Base-by-base conservation (phyloP, 2,888 invertebrate genomes). In the Diaphora mendica region DNA sequence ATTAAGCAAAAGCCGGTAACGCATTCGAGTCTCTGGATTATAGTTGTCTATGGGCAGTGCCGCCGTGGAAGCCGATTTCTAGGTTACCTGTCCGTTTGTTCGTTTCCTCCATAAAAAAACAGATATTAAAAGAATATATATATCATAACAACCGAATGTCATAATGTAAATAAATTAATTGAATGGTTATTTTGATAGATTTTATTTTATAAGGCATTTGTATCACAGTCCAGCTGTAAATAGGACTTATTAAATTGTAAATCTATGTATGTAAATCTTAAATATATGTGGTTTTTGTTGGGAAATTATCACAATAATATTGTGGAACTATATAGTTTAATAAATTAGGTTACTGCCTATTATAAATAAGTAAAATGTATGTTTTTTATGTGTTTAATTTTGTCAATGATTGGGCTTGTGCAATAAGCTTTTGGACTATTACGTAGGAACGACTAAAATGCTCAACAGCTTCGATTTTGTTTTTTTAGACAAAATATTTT, bases 391-490 rank as follows among this genome's bases (percentile, higher is more conserved):
- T 23, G 20, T 51, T 51, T 51, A 9, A 23, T 20, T 26, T 26
- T 59, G 26, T 13, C 9, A 59, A 17, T 23, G 11, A 42, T 71
- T n/a, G 67, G 66, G 59, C 62, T 67, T 23, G 71, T 72, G 65
- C 59, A 72, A 72, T 67, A 67, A 67, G 33, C 9, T 44, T 17
- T 42, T 9, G n/a, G 26, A 55, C 8, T 68, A 23, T 67, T 13
- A 68, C 33, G 33, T 35, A 35, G 0, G 33, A n/a, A 23, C 3
- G n/a, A 55, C 35, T 55, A 55, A 68, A 51, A 33, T 68, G 55
- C 68, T 68, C 51, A 68, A 51, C n/a, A 35, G 20, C 33, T 55
- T 35, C 35, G 35, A 68, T 23, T 33, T 20, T 7, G 2, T 26
- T 44, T 26, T 11, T 17, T 5, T 11, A n/a, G 11, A 55, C 23